Conservation (phyloP, 1,140 invertebrate species). For the Pogonus chalceus region DNA sequence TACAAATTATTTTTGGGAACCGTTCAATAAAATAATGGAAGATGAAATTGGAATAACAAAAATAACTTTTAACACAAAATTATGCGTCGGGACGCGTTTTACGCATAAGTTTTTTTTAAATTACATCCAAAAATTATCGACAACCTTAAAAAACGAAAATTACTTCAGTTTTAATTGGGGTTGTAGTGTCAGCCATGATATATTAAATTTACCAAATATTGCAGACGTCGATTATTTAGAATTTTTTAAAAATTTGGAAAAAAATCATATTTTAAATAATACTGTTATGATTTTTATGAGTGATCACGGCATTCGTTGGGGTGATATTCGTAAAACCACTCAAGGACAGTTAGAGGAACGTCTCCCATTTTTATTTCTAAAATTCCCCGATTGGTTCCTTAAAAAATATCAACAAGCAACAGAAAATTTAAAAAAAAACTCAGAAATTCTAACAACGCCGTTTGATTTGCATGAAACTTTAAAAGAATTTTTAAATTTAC, state of each 20-base stretch:
- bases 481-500: slow-evolving; percentile 46
- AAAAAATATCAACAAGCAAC: slow-evolving; percentile 50
- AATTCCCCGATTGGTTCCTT: slow-evolving; percentile 64
- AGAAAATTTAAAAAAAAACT: slow-evolving; percentile 59
- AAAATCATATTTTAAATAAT: slow-evolving; percentile 49
- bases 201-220: slow-evolving; percentile 56
- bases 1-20: slow-evolving; percentile 71
- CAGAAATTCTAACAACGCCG: slow-evolving; percentile 67
- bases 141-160: slow-evolving; percentile 38
- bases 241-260: slow-evolving; percentile 48
- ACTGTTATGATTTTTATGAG: slow-evolving; percentile 72
- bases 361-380: slow-evolving; percentile 72
- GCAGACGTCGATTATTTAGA: slow-evolving; percentile 50
- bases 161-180: slow-evolving; percentile 74
- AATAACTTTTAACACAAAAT: slow-evolving; percentile 44
- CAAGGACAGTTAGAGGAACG: slow-evolving; percentile 83
- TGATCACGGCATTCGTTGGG: slow-evolving; percentile 89
- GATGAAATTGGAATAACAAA: slow-evolving; percentile 46
- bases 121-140: slow-evolving; percentile 47
- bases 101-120: slow-evolving; percentile 47
- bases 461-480: slow-evolving; percentile 72
- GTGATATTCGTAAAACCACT: slow-evolving; percentile 64
- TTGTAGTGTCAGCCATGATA: slow-evolving; percentile 65
- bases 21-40: slow-evolving; percentile 58
- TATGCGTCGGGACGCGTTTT: slow-evolving; percentile 51